phyloP scores from a whole-genome alignment of 2,797 vertebrate genomes.

The Anguilla pacifica region DNA sequence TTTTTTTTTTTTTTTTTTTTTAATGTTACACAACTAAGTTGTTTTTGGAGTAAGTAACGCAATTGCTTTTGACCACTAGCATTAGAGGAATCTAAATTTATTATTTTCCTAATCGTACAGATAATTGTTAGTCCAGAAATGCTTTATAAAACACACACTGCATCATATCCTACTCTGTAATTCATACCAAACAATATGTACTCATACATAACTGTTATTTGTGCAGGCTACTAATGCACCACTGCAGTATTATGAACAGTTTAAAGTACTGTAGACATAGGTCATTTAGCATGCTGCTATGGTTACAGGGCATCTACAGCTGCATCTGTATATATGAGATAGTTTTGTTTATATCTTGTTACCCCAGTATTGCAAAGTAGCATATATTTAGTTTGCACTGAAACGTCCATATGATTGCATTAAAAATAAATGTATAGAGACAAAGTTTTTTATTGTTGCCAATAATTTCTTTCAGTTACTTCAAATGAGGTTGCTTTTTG shows the following conservation, averaged over 20 bases:
- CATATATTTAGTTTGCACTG: background rate
- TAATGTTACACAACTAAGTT: too few species aligned
- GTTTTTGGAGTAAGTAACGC: background rate
- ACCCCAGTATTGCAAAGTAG: background rate
- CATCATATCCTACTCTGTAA: background rate
- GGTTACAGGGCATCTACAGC: background rate
- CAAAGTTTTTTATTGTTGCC: background rate
- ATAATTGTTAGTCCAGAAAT: background rate
- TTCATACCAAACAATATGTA: background rate
- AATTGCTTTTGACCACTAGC: conserved; percentile 4
- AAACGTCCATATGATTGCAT: background rate
- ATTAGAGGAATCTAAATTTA: conserved; percentile 13
- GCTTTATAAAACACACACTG: background rate
- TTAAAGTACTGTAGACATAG: background rate
- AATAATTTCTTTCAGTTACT: background rate
- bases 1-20: too few species aligned
- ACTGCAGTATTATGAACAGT: background rate
- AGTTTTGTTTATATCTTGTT: background rate
- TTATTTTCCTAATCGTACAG: conserved; percentile 28
- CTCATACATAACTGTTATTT: background rate
- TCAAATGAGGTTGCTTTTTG: background rate
- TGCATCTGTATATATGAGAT: background rate
- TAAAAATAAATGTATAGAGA: background rate
- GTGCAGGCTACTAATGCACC: background rate
- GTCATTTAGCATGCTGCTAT: background rate